phyloP scores from a whole-genome alignment of 1,140 invertebrate genomes.

The Drosophila rufa region DNA sequence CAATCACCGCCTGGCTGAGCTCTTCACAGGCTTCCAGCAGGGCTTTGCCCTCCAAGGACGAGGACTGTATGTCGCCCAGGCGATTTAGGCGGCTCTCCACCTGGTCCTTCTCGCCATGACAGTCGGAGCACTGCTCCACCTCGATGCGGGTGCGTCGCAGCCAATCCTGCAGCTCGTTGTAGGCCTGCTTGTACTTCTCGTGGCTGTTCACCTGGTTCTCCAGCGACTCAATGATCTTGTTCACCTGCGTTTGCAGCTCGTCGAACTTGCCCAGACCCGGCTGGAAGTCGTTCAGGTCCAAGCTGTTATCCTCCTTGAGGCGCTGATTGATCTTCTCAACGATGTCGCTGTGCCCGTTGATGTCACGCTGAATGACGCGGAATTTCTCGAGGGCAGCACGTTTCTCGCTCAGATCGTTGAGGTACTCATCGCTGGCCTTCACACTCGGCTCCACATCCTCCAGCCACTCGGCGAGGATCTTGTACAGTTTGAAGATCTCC shows the following conservation, averaged over 20 bases:
- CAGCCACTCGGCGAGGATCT: constrained; percentile 92
- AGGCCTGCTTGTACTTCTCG: constrained; percentile 93
- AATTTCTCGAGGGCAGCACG: constrained; percentile 94
- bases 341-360: constrained; percentile 90
- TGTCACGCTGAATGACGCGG: constrained; percentile 91
- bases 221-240: constrained; percentile 89
- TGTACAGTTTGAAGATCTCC: constrained; percentile 92
- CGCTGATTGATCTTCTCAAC: constrained; percentile 90
- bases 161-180: constrained; percentile 94
- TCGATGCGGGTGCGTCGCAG: constrained; percentile 93
- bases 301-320: constrained; percentile 88
- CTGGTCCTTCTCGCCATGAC: constrained; percentile 92
- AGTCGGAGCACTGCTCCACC: constrained; percentile 93
- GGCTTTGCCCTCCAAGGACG: constrained; percentile 89
- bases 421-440: constrained; percentile 89
- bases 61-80: constrained; percentile 89
- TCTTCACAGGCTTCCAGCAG: constrained; percentile 91
- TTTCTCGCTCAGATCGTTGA: constrained; percentile 96
- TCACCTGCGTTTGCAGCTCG: constrained; percentile 88
- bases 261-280: constrained; percentile 90
- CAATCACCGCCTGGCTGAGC: constrained; percentile 91
- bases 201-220: constrained; percentile 94
- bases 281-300: constrained; percentile 89
- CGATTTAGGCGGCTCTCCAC: constrained; percentile 91
- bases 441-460: constrained; percentile 94